Conservation (phyloP, 2,797 vertebrate species). For the Rhynchonycteris naso region DNA sequence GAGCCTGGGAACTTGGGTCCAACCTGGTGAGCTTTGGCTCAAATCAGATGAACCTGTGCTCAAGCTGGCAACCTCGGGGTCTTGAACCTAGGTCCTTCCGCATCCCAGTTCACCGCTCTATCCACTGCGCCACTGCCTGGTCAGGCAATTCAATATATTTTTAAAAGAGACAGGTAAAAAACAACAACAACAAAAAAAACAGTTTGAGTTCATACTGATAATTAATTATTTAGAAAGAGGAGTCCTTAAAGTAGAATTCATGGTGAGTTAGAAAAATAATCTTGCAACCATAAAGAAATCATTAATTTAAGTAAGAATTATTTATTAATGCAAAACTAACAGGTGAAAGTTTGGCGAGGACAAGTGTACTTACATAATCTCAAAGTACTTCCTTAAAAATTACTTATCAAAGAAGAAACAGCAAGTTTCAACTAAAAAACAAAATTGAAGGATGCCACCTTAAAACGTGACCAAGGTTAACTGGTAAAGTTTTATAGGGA, state of each 20-base stretch:
- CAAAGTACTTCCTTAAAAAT: not conserved
- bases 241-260: not conserved
- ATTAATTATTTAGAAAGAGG: not conserved
- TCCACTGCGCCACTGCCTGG: too few species aligned
- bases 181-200: not conserved
- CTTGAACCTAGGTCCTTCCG: too few species aligned
- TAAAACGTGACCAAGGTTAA: not conserved
- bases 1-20: too few species aligned
- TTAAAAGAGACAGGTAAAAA: not conserved
- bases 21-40: too few species aligned
- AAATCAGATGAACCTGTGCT: too few species aligned
- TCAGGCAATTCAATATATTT: not conserved
- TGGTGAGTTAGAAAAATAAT: not conserved
- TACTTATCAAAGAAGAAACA: not conserved
- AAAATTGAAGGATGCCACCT: not conserved
- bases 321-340: not conserved
- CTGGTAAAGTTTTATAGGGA: not conserved
- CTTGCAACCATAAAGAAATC: not conserved
- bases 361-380: not conserved
- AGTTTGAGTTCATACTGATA: not conserved
- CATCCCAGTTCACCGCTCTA: too few species aligned
- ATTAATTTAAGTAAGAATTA: not conserved
- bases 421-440: not conserved
- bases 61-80: too few species aligned
- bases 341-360: not conserved